phyloP scores from a whole-genome alignment of 2,797 vertebrate genomes.

The Eurystomus glaucurus region DNA sequence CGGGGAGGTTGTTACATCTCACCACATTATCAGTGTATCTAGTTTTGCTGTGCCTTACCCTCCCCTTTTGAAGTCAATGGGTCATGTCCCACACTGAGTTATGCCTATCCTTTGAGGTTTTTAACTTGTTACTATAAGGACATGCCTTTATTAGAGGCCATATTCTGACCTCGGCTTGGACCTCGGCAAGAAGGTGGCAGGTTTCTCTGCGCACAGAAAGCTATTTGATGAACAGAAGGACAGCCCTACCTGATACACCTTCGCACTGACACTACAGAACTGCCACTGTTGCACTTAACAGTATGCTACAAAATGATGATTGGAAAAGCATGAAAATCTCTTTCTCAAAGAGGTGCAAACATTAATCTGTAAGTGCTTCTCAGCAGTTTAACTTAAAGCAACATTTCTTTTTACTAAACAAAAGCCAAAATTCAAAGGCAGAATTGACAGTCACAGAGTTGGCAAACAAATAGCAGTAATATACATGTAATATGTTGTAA shows the following conservation, averaged over 20 bases:
- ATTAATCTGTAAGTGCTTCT: background rate
- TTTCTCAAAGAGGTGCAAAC: background rate
- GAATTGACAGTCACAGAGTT: background rate
- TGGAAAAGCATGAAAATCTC: background rate
- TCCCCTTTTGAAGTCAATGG: background rate
- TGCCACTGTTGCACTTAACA: background rate
- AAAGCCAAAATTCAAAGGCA: background rate
- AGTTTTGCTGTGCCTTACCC: background rate
- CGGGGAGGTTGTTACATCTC: background rate
- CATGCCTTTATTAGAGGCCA: background rate
- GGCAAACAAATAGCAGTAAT: background rate
- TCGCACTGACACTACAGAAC: background rate
- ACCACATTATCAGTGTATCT: background rate
- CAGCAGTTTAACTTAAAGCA: background rate
- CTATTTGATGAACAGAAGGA: background rate
- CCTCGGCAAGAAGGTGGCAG: background rate
- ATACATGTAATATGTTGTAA: background rate
- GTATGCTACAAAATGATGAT: fast-evolving
- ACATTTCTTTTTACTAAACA: background rate
- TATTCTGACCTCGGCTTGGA: background rate
- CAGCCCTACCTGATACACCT: fast-evolving
- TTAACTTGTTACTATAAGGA: background rate
- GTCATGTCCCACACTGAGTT: background rate
- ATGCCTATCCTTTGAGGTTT: background rate
- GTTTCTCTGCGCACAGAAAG: background rate